phyloP scores from a whole-genome alignment of 2,113 vertebrate genomes.

The Chaetodon trifascialis region DNA sequence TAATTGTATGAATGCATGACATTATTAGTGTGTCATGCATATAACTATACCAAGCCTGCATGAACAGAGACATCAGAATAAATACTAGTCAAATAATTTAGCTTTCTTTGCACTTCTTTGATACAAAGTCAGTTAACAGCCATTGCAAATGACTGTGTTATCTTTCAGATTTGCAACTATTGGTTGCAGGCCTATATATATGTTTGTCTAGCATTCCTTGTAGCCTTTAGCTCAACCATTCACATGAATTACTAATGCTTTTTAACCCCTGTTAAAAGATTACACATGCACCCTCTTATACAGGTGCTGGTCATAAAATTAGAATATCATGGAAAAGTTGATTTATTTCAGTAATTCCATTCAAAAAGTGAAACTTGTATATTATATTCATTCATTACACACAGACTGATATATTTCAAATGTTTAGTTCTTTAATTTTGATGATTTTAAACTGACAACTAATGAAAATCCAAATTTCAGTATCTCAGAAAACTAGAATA shows the following conservation, averaged over 20 bases:
- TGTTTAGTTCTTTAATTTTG: no score
- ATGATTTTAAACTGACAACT: no score
- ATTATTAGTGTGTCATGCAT: not conserved
- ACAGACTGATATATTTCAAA: no score
- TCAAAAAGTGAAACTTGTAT: no score
- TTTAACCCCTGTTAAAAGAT: constrained; percentile 70
- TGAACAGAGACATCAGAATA: not conserved
- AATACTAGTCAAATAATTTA: not conserved
- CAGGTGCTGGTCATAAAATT: no score
- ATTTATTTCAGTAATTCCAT: no score
- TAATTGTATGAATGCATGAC: constrained; percentile 2
- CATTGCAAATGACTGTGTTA: no score
- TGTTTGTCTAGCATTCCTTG: constrained; percentile 88
- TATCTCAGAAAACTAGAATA: no score
- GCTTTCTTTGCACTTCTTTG: constrained; percentile 59
- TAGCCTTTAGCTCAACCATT: constrained; percentile 89
- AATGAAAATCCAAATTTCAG: no score
- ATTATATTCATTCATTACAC: no score
- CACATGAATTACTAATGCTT: constrained; percentile 92
- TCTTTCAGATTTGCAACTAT: not conserved
- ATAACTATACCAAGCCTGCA: not conserved
- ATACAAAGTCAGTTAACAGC: not conserved
- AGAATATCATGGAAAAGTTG: no score
- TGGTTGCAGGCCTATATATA: constrained; percentile 64
- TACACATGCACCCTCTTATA: no score